phyloP scores from a whole-genome alignment of 2,888 invertebrate genomes.

The Sicus ferrugineus region DNA sequence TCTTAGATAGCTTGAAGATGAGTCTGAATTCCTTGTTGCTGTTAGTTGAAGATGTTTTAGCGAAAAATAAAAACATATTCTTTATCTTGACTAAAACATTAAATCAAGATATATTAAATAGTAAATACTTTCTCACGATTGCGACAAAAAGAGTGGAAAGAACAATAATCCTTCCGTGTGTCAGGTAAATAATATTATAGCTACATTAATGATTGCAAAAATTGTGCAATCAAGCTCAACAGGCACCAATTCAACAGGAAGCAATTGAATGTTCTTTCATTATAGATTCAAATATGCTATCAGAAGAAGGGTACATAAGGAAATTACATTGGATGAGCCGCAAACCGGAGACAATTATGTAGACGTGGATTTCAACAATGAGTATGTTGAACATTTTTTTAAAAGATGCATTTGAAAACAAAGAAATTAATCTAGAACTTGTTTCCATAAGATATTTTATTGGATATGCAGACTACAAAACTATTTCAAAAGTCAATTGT shows the following conservation, averaged over 20 bases:
- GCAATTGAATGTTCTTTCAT: not conserved
- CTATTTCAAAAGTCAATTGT: not conserved
- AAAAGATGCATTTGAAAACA: not conserved
- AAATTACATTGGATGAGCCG: not conserved
- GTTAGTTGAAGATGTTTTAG: conserved; percentile 14
- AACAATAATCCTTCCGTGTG: conserved; percentile 30
- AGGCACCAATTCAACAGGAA: conserved; percentile 17
- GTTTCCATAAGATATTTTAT: too few species aligned
- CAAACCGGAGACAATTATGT: not conserved
- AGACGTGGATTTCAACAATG: not conserved
- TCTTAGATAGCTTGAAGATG: conserved; percentile 15
- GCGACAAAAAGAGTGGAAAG: conserved; percentile 30
- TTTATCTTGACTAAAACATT: conserved; percentile 22
- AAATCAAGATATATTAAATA: not conserved
- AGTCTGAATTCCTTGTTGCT: conserved; percentile 9
- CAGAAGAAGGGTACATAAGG: not conserved
- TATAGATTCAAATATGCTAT: conserved; percentile 1
- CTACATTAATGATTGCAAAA: conserved; percentile 16
- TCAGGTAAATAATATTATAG: conserved; percentile 20
- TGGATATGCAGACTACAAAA: not conserved
- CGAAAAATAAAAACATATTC: conserved; percentile 5
- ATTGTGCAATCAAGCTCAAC: conserved; percentile 27
- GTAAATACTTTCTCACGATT: conserved; percentile 15
- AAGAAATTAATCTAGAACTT: not conserved
- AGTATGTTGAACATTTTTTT: not conserved